Evolutionary conservation across 1,140 invertebrate genomes (phyloP).

Genomic region (Akabosia matsudoensis): DNA sequence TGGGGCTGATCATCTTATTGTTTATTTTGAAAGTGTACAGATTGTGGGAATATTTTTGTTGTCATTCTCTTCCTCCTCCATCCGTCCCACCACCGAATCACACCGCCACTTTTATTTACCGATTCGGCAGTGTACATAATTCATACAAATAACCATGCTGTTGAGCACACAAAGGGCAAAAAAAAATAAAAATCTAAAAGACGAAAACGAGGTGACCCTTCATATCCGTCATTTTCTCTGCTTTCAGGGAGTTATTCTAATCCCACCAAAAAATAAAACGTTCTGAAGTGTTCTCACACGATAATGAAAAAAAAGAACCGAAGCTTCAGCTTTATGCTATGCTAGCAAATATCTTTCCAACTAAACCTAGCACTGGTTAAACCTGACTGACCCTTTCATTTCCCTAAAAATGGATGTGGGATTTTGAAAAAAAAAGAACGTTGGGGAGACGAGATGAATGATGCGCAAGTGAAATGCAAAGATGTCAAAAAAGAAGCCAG

Average conservation of each 20-base stretch:
- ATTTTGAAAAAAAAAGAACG: neutral
- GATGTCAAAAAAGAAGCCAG: neutral
- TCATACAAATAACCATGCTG: neutral
- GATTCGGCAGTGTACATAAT: neutral
- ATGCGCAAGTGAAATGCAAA: neutral
- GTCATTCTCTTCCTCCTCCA: too few relatives aligned
- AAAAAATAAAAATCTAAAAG: neutral
- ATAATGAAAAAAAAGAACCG: too few relatives aligned
- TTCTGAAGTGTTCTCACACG: too few relatives aligned
- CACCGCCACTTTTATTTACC: neutral
- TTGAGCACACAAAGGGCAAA: neutral
- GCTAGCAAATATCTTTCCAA: too few relatives aligned
- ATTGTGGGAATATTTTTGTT: neutral
- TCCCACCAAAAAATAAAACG: neutral
- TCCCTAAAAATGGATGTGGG: neutral
- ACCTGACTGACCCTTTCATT: constrained; percentile 15
- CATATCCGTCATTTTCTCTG: neutral
- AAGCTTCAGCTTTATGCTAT: too few relatives aligned
- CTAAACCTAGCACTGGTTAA: neutral
- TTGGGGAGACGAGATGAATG: neutral
- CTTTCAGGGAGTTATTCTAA: neutral
- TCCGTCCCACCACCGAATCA: neutral
- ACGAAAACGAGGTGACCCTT: neutral
- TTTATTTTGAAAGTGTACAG: neutral
- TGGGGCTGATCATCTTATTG: too few relatives aligned